phyloP scores from a whole-genome alignment of 2,113 vertebrate genomes.

The Pachyramphus minor region DNA sequence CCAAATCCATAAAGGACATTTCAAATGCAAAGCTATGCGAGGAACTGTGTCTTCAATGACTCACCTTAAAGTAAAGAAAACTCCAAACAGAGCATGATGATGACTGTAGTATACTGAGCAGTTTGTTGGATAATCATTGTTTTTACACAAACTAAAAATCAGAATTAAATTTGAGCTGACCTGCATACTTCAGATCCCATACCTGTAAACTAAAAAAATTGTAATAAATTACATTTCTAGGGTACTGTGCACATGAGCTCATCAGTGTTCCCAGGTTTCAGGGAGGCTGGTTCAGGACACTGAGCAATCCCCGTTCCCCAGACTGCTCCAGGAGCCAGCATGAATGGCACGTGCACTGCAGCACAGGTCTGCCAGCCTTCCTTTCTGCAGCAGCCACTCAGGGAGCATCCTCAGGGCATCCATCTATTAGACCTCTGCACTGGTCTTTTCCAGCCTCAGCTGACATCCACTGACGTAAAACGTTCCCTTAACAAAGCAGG shows the following conservation, averaged over 20 bases:
- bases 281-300: neutral
- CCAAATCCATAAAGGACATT: neutral
- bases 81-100: neutral
- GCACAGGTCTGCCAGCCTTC: neutral
- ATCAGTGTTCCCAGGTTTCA: too few relatives aligned
- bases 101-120: neutral
- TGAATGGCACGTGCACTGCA: rapidly evolving
- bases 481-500: neutral
- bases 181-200: neutral
- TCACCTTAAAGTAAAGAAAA: neutral
- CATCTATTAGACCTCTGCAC: neutral
- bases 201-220: neutral
- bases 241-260: neutral
- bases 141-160: neutral
- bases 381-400: neutral
- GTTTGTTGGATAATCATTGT: neutral
- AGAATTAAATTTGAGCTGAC: neutral
- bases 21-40: neutral
- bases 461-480: neutral
- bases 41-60: neutral
- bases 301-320: neutral
- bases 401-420: neutral
- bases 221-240: neutral
- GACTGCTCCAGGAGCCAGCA: neutral
- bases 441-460: neutral